Base-by-base conservation (phyloP, 2,888 invertebrate genomes). In the Drosophila atripex region DNA sequence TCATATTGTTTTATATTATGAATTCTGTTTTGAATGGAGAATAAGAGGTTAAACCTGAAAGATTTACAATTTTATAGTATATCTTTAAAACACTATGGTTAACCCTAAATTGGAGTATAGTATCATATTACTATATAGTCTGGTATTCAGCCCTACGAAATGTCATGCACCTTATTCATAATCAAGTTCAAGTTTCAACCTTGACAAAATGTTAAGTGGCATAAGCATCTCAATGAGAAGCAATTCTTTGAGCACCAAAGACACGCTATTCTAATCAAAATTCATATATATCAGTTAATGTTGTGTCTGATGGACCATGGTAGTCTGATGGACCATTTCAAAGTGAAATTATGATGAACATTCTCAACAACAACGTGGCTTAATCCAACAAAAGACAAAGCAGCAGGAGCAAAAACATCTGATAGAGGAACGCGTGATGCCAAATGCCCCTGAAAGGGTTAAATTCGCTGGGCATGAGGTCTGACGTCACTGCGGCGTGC, bases 401-500 rank as follows among this genome's bases (percentile, higher is more conserved):
- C 8, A 7, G 14, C 21, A 60, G 63, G 64, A 28, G 64, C 23
- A 30, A 39, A 11, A 8, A 23, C 7, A 18, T 32, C 23, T 11
- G 4, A n/a, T 18, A 3, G 11, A 28, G 11, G 14, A 53, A 38
- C 32, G 25, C 32, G 43, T 39, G 53, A 54, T 50, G 64, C 21
- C 14, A 12, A 53, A 43, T 49, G 65, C 38, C 66, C 52, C 38
- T 71, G 41, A 55, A 59, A 66, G 65, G 53, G 73, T 53, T 52
- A 71, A 47, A 47, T 11, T n/a, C 18, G 23, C 32, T 41, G 51
- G 18, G 9, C 53, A 72, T 41, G 46, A 9, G 38, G 21, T 12
- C 35, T 53, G 65, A 69, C 53, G 65, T 69, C 73, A 69, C 43
- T 11, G 32, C 18, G 53, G 63, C 72, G 68, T 72, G 49, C 52